These are phyloP conservation scores for Lanistes nyassanus DNA, from an alignment of 1,140 invertebrate species.

Conservation along the genomic window DNA sequence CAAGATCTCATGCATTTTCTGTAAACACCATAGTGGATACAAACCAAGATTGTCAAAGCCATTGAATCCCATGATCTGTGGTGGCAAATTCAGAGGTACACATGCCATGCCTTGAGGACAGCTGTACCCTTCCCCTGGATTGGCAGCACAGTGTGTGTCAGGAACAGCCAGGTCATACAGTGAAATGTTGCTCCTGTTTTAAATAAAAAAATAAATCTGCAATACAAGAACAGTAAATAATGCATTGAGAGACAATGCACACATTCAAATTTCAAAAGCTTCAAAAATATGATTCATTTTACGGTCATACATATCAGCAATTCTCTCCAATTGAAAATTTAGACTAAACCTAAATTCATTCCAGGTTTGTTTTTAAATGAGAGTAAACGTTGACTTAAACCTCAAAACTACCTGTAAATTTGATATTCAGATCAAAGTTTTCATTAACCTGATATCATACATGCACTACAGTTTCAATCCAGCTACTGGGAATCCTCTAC, in stretches of 20 bases:
- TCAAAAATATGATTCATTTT: too few relatives aligned
- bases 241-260: too few relatives aligned
- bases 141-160: conserved; percentile 93
- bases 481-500: too few relatives aligned
- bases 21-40: not conserved
- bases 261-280: not conserved
- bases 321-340: too few relatives aligned
- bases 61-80: conserved; percentile 94
- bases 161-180: conserved; percentile 98
- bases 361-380: too few relatives aligned
- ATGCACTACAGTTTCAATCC: too few relatives aligned
- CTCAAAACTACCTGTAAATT: too few relatives aligned
- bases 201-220: not conserved
- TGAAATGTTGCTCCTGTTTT: conserved; percentile 29
- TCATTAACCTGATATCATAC: too few relatives aligned
- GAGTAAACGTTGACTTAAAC: too few relatives aligned
- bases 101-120: conserved; percentile 97
- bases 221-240: not conserved
- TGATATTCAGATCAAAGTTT: too few relatives aligned
- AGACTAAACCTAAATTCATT: too few relatives aligned
- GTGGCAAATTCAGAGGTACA: conserved; percentile 88
- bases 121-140: conserved; percentile 87
- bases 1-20: not conserved
- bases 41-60: conserved; percentile 98
- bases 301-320: too few relatives aligned